Percentiles rank a stretch among this genome's conserved stretches.
These are phyloP conservation scores for Gracilinanus agilis DNA, from an alignment of 2,113 vertebrate species.

Conservation along the genomic window DNA sequence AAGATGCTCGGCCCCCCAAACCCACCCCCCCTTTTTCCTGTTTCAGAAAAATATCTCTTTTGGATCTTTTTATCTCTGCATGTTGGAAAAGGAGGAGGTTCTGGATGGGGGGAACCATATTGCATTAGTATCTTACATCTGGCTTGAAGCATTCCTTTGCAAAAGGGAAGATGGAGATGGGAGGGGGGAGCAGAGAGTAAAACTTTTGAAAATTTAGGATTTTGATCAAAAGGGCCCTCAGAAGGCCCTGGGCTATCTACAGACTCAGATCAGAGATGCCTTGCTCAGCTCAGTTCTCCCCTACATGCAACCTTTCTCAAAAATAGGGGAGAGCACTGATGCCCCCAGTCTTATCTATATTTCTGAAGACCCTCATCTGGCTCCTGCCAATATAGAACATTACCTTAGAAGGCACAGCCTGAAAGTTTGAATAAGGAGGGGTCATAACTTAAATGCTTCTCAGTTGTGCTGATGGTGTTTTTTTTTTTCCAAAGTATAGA, in stretches of 20 bases:
- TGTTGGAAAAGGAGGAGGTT: conserved; percentile 71
- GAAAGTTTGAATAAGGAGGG: conserved; percentile 27
- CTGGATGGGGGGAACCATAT: conserved; percentile 64
- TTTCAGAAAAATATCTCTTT: conserved; percentile 79
- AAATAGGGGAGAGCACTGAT: not conserved
- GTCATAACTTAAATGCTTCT: conserved; percentile 1
- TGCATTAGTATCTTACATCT: conserved; percentile 76
- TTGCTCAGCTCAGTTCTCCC: not conserved
- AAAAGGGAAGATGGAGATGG: conserved; percentile 60
- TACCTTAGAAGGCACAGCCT: not conserved
- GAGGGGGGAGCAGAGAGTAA: conserved; percentile 42
- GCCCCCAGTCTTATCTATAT: not conserved
- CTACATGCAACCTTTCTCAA: not conserved
- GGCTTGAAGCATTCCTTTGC: conserved; percentile 77
- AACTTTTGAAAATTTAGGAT: conserved; percentile 41
- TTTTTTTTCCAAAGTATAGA: not conserved
- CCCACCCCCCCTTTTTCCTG: conserved; percentile 70
- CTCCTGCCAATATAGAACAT: conserved; percentile 8
- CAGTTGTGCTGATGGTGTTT: not conserved
- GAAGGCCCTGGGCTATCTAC: not conserved
- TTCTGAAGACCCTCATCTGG: not conserved
- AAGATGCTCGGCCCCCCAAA: conserved; percentile 66
- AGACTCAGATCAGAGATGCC: not conserved
- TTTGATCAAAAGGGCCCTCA: conserved; percentile 49
- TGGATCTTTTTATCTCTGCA: conserved; percentile 78